A percentile compares a stretch with the other conserved stretches of the same genome.
These are phyloP conservation scores for Pogonomyrmex californicus DNA, from an alignment of 1,140 invertebrate genomes.

Conservation along the genomic window DNA sequence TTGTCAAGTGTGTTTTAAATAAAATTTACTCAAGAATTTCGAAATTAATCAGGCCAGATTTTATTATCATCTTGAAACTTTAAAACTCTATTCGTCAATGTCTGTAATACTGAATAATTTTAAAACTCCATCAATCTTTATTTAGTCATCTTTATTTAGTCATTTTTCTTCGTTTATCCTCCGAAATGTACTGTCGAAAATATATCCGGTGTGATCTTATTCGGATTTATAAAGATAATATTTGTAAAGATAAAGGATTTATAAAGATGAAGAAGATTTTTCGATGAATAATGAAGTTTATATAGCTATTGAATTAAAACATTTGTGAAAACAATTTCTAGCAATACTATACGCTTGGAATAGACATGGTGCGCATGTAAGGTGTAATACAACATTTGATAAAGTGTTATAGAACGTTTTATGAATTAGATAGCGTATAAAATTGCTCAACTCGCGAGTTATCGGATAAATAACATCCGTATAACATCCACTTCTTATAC, in stretches of 20 bases:
- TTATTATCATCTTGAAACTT: neutral
- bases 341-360: neutral
- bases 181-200: neutral
- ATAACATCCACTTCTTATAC: neutral
- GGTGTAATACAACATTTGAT: neutral
- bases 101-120: neutral
- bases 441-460: constrained; percentile 15
- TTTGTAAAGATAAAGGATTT: neutral
- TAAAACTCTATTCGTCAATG: constrained; percentile 1
- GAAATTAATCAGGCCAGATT: neutral
- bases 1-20: neutral
- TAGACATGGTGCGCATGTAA: constrained; percentile 17
- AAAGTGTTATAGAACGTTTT: constrained; percentile 28
- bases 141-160: no score
- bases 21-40: neutral
- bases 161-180: constrained; percentile 12
- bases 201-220: neutral
- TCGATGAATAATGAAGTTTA: neutral
- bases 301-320: neutral
- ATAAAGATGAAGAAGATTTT: neutral
- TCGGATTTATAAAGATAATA: neutral
- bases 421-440: constrained; percentile 55
- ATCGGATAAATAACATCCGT: constrained; percentile 34
- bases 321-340: neutral
- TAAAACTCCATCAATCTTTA: neutral